Evolutionary conservation across 2,113 vertebrate genomes (phyloP), one percentile per base, ranked within the genome.

Genomic region (Mastomys coucha): DNA sequence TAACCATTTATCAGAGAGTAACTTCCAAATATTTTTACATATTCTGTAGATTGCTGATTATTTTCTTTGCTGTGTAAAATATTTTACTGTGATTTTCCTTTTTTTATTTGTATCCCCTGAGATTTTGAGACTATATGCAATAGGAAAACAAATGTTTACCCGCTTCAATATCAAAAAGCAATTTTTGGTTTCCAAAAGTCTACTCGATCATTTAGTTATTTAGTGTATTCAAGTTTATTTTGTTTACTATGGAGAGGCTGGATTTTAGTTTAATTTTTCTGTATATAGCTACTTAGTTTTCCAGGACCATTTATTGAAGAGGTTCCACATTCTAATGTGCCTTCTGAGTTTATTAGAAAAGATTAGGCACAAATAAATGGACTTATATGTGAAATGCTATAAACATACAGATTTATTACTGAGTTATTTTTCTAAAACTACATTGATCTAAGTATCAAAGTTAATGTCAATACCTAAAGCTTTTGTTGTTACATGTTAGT

Each of bases 241-340:
- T 63, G 10, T 36, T 93, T 86, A 53, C 11, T 11, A 7, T 3
- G 58, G 13, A 51, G 16, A 63, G 1, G 86, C 5, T 28, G 80
- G 10, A 49, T 20, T 51, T 36, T 31, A 42, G 10, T 16, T 65
- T 39, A 6, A 39, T 53, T 84, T 36, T n/a, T 63, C 24, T 65
- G 22, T 24, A 39, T 39, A 42, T 33, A 4, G 36, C 45, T 69
- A 53, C 4, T 5, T 14, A 51, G 26, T 53, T 77, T 67, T 1
- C 58, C 7, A 65, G 3, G 17, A 86, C 16, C 31, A 65, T 39
- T 93, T 93, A 4, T 24, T 67, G 33, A 77, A 42, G 4, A 36
- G 2, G 16, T 0, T 17, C 7, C 12, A 20, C 39, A 56, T 7
- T 81, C 4, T 12, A 4, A 53, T 22, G 5, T 14, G 10, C 39